Evolutionary conservation across 1,140 invertebrate genomes (phyloP).

Genomic region (Ganaspis sp.): DNA sequence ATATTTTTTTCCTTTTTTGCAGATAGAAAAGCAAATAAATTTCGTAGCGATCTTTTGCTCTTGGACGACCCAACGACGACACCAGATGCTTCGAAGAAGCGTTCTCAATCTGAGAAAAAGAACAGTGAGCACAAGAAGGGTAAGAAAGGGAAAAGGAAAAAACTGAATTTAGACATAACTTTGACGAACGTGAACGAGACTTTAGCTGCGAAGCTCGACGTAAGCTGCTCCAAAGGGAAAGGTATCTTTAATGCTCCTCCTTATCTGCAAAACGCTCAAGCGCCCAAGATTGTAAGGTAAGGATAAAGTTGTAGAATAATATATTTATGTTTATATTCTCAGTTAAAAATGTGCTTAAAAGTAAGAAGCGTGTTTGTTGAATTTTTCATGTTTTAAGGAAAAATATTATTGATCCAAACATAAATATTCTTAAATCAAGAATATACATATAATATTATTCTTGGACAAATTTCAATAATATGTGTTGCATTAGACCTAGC

Average conservation of each 20-base stretch:
- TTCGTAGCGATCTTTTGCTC: slow-evolving; percentile 53
- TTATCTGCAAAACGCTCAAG: slow-evolving; percentile 59
- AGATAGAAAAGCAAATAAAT: slow-evolving; percentile 48
- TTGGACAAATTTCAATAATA: too few species aligned
- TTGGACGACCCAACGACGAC: slow-evolving; percentile 56
- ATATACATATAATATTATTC: too few species aligned
- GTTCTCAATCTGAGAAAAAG: slow-evolving; percentile 49
- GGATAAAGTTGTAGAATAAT: slow-evolving; percentile 23
- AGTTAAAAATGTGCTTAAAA: too few species aligned
- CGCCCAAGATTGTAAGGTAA: slow-evolving; percentile 65
- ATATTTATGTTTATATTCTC: too few species aligned
- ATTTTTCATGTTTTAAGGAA: too few species aligned
- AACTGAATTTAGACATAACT: slow-evolving; percentile 44
- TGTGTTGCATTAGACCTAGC: too few species aligned
- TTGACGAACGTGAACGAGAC: slow-evolving; percentile 64
- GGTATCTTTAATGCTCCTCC: slow-evolving; percentile 65
- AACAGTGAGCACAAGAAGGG: slow-evolving; percentile 59
- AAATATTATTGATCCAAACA: too few species aligned
- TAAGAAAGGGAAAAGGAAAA: slow-evolving; percentile 54
- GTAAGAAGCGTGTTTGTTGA: too few species aligned
- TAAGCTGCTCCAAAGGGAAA: slow-evolving; percentile 64
- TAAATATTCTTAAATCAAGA: too few species aligned
- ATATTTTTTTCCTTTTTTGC: slow-evolving; percentile 28
- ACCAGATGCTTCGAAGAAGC: slow-evolving; percentile 42
- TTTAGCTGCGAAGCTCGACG: slow-evolving; percentile 61